phyloP scores from a whole-genome alignment of 1,140 invertebrate species.

The Cotesia vestalis region DNA sequence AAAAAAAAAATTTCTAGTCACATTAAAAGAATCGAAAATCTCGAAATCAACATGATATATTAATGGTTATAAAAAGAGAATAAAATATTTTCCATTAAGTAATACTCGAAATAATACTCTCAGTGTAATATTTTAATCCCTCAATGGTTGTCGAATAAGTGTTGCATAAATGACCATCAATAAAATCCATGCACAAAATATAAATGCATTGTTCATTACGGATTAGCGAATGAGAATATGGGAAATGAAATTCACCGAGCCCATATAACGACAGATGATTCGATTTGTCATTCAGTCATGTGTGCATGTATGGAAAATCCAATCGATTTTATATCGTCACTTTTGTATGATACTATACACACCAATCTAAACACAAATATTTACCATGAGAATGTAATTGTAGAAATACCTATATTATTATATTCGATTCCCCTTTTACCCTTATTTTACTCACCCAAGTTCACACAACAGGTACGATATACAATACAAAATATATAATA shows the following conservation, averaged over 20 bases:
- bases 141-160: constrained; percentile 10
- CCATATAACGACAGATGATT: constrained; percentile 21
- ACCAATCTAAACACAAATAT: neutral
- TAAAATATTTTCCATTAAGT: constrained; percentile 18
- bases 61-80: constrained; percentile 10
- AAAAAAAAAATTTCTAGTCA: too few species aligned
- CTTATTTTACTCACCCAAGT: neutral
- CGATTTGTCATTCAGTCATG: constrained; percentile 28
- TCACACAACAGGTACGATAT: too few species aligned
- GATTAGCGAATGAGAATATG: constrained; percentile 21
- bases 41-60: neutral
- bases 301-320: neutral
- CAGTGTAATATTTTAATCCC: constrained; percentile 16
- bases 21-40: too few species aligned
- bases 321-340: constrained; percentile 23
- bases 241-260: constrained; percentile 27
- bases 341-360: constrained; percentile 5
- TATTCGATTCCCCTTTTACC: neutral
- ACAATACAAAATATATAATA: too few species aligned
- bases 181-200: constrained; percentile 16
- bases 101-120: neutral
- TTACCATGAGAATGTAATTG: neutral
- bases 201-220: constrained; percentile 24
- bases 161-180: constrained; percentile 22
- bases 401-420: neutral